Evolutionary conservation across 1,140 invertebrate genomes (phyloP).

Genomic region (Drosophila pseudoananassae): DNA sequence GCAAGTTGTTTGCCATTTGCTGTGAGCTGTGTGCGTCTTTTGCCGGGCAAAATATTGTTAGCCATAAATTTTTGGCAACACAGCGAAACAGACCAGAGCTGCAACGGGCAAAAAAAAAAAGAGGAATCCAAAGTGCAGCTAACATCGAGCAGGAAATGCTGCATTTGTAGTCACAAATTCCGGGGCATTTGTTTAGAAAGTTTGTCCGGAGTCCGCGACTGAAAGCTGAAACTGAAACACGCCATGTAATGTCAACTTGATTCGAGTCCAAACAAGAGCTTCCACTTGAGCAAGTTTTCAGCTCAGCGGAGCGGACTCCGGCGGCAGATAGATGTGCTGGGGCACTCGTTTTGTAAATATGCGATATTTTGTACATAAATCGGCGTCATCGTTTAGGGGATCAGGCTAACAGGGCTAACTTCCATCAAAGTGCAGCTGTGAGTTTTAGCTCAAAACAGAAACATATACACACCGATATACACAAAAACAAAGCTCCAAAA

Average conservation of each 20-base stretch:
- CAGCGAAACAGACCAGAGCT: conserved; percentile 22
- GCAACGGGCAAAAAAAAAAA: conserved; percentile 2
- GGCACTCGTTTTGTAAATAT: conserved; percentile 26
- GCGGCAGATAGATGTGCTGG: conserved; percentile 4
- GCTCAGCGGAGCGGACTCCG: conserved; percentile 32
- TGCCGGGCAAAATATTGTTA: conserved; percentile 66
- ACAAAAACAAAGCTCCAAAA: conserved; percentile 9
- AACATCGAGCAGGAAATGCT: conserved; percentile 38
- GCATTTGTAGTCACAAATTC: conserved; percentile 64
- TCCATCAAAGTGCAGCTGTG: conserved; percentile 23
- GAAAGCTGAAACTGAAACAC: conserved; percentile 18
- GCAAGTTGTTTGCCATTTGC: conserved; percentile 74
- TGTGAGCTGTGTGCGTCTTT: conserved; percentile 32
- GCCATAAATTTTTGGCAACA: conserved; percentile 76
- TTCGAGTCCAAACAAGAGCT: conserved; percentile 45
- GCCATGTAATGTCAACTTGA: conserved; percentile 59
- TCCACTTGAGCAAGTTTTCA: conserved; percentile 50
- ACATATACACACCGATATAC: conserved; percentile 13
- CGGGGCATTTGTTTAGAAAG: conserved; percentile 66
- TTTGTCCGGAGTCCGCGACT: conserved; percentile 41
- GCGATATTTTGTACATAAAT: conserved; percentile 45
- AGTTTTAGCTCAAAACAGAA: conserved; percentile 1
- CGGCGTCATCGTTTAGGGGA: conserved; percentile 42
- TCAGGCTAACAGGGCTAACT: conserved; percentile 29
- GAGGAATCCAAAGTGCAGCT: conserved; percentile 18